Percentiles rank a stretch among this genome's conserved stretches.
Conservation (phyloP, 2,888 invertebrate species). For the Morinoia aosen region DNA sequence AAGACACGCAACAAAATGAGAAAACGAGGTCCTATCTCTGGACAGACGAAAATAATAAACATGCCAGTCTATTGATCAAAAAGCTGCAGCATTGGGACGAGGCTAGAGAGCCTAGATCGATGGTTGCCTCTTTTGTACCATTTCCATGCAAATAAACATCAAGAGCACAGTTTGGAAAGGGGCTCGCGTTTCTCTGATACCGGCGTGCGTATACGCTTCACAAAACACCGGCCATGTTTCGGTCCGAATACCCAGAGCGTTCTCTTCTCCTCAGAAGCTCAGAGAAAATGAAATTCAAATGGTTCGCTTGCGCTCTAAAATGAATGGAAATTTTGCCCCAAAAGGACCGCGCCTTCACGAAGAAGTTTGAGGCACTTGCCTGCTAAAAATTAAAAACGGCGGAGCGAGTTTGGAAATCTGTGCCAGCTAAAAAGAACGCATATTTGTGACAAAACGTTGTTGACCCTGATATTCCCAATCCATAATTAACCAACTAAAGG, state of each 20-base stretch:
- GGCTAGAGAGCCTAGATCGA: not conserved
- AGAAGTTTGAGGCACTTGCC: not conserved
- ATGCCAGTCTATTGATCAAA: conserved; percentile 29
- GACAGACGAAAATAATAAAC: conserved; percentile 25
- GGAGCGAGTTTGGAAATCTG: not conserved
- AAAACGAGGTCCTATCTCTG: not conserved
- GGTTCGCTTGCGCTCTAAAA: not conserved
- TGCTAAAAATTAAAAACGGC: not conserved
- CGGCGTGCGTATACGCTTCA: not conserved
- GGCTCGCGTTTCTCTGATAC: not conserved
- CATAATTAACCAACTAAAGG: not conserved
- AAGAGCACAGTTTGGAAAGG: not conserved
- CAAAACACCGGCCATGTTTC: not conserved
- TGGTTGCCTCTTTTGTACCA: conserved; percentile 37
- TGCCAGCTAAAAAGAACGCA: not conserved
- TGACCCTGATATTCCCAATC: not conserved
- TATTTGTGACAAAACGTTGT: not conserved
- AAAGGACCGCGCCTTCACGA: not conserved
- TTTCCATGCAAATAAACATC: conserved; percentile 51
- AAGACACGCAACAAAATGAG: conserved; percentile 7
- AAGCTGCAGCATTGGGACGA: not conserved
- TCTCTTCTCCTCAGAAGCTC: not conserved
- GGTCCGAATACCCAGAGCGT: not conserved
- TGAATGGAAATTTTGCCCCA: not conserved
- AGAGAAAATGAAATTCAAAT: conserved; percentile 1